These are phyloP conservation scores for Bombycilla garrulus DNA, from an alignment of 2,113 vertebrate genomes.

Conservation along the genomic window DNA sequence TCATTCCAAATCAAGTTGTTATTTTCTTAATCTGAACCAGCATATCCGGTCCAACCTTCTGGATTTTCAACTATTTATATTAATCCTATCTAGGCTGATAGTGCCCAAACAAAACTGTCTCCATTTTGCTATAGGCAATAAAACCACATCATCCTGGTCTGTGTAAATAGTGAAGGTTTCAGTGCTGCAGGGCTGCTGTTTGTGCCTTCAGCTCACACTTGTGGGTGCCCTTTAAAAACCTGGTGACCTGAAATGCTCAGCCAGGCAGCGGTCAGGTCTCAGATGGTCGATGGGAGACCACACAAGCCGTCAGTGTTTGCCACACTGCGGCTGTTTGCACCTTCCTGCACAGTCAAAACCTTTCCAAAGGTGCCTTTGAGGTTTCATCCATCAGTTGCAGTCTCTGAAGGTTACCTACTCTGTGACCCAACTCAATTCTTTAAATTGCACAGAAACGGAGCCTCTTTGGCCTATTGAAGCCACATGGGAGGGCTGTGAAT, in stretches of 20 bases:
- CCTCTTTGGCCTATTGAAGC: background rate
- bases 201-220: background rate
- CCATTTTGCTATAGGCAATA: fast-evolving
- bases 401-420: background rate
- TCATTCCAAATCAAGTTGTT: background rate
- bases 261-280: background rate
- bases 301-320: too few species aligned
- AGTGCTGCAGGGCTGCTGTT: background rate
- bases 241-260: background rate
- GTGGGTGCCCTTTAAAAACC: background rate
- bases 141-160: background rate
- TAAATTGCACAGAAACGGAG: background rate
- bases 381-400: background rate
- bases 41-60: background rate
- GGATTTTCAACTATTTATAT: background rate
- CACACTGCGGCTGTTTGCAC: background rate
- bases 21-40: background rate
- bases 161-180: background rate
- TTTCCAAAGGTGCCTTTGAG: background rate
- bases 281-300: background rate
- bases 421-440: background rate
- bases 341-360: background rate
- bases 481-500: background rate
- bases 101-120: background rate
- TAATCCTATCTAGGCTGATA: background rate